phyloP scores from a whole-genome alignment of 2,113 vertebrate species.

The Eurypyga helias region DNA sequence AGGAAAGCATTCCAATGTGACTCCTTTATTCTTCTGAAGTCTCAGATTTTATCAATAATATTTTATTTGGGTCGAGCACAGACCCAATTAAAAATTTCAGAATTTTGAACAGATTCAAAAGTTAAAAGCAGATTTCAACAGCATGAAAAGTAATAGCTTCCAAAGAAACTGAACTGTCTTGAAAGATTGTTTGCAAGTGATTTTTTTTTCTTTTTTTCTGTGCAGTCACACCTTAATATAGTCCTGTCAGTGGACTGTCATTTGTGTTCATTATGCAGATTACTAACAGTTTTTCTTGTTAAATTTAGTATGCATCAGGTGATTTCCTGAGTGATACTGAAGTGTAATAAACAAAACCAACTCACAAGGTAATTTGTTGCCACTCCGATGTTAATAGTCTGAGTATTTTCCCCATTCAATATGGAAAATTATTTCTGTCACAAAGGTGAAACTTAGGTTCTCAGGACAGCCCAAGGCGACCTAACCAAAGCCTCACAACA shows the following conservation, averaged over 20 bases:
- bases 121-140: not conserved
- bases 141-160: not conserved
- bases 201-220: not conserved
- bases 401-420: not conserved
- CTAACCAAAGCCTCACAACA: not conserved
- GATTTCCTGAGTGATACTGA: not conserved
- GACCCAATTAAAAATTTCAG: not conserved
- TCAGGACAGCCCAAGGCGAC: not conserved
- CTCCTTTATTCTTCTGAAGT: not conserved
- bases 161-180: not conserved
- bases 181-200: not conserved
- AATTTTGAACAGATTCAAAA: not conserved
- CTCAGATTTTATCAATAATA: not conserved
- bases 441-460: not conserved
- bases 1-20: not conserved
- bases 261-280: slow-evolving; percentile 17
- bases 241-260: not conserved
- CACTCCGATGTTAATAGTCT: not conserved
- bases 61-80: not conserved
- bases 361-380: not conserved
- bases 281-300: not conserved
- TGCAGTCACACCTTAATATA: not conserved
- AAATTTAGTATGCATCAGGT: not conserved
- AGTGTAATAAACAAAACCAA: not conserved
- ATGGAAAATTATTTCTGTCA: not conserved